A percentile compares a stretch with the other conserved stretches of the same genome.
These are phyloP conservation scores for Lycopodina hypogea DNA, from an alignment of 37 sponge, comb jelly and placozoan genomes.

Conservation along the genomic window DNA sequence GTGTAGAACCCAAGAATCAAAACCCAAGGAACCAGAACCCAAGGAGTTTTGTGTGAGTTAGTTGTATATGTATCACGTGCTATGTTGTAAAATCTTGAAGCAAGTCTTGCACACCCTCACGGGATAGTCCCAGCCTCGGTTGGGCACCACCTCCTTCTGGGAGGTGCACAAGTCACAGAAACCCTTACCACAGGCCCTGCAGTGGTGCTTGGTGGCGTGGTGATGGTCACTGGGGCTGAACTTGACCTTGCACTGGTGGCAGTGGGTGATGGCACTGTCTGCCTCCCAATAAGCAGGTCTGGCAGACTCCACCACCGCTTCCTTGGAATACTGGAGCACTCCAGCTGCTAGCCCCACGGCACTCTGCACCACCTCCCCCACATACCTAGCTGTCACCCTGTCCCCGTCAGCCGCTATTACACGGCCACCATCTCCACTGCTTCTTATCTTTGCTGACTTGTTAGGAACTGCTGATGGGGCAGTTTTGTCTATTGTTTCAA, in stretches of 20 bases:
- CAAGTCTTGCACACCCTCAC: conserved; percentile 91
- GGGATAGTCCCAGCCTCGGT: conserved; percentile 88
- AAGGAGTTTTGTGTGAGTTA: neutral
- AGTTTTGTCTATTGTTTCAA: too few relatives aligned
- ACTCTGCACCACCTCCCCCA: conserved; percentile 68
- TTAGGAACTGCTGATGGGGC: too few relatives aligned
- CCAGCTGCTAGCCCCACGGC: conserved; percentile 58
- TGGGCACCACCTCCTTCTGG: conserved; percentile 57
- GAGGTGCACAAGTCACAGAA: conserved; percentile 86
- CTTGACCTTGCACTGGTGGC: conserved; percentile 52
- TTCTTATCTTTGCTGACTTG: neutral
- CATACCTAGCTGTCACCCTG: conserved; percentile 65
- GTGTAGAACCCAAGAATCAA: too few relatives aligned
- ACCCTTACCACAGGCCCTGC: conserved; percentile 87
- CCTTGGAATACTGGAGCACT: conserved; percentile 65
- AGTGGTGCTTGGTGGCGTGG: conserved; percentile 72
- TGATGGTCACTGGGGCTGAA: conserved; percentile 30
- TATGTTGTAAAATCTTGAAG: neutral
- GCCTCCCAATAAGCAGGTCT: conserved; percentile 91
- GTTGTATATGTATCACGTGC: neutral
- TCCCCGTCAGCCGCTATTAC: neutral
- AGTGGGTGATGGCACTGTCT: conserved; percentile 66
- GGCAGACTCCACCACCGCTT: conserved; percentile 69
- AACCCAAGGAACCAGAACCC: too few relatives aligned
- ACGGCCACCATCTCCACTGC: neutral